Conservation (phyloP, 2,888 invertebrate genomes). For the Callyntrura guangdongensis region DNA sequence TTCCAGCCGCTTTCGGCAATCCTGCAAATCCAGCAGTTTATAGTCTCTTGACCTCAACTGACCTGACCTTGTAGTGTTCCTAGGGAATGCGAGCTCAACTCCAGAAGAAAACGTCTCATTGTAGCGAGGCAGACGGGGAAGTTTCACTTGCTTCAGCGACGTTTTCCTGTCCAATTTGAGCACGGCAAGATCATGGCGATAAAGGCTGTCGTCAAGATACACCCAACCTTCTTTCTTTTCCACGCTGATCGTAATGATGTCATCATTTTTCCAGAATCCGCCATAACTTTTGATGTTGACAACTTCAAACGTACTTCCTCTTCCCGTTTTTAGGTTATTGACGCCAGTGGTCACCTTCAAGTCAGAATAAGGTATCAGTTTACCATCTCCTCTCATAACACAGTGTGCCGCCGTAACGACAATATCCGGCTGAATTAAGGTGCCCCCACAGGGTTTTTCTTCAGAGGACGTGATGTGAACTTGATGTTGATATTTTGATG, state of each 20-base stretch:
- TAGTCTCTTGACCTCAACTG: constrained; percentile 11
- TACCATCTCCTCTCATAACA: not conserved
- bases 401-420: constrained; percentile 68
- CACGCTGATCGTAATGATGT: too few species aligned
- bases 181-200: constrained; percentile 50
- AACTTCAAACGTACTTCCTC: too few species aligned
- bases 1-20: constrained; percentile 56
- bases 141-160: not conserved
- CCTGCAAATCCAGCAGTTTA: not conserved
- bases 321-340: not conserved
- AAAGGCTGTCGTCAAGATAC: constrained; percentile 13
- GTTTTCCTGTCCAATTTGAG: constrained; percentile 22
- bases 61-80: not conserved
- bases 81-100: constrained; percentile 52
- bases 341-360: constrained; percentile 33
- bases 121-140: not conserved
- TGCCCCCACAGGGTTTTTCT: constrained; percentile 42
- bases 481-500: constrained; percentile 15
- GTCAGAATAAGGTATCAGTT: too few species aligned
- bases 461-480: not conserved
- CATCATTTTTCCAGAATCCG: too few species aligned
- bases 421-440: not conserved
- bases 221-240: not conserved
- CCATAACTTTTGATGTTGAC: too few species aligned
- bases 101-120: too few species aligned